Conservation (phyloP, 2,797 vertebrate species). For the Botia almorhae region DNA sequence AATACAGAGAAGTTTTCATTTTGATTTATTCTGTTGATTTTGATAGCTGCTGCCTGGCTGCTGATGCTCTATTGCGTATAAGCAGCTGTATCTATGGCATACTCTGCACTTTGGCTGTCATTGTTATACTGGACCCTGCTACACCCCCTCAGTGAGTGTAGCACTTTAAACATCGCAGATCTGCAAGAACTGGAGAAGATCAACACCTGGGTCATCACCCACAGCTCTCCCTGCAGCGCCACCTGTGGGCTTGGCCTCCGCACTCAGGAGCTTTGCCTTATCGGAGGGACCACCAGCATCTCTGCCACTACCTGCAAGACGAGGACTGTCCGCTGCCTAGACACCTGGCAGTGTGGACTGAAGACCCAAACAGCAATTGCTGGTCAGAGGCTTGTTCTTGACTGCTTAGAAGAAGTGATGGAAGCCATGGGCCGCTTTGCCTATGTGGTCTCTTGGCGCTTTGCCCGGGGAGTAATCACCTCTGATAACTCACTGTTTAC, state of each 20-base stretch:
- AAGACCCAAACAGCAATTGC: slow-evolving; percentile 67
- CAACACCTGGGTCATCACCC: slow-evolving; percentile 60
- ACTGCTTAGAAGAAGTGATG: slow-evolving; percentile 77
- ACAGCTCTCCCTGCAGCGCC: slow-evolving; percentile 79
- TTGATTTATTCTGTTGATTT: slow-evolving; percentile 1
- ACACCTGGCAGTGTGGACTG: slow-evolving; percentile 84
- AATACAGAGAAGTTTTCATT: not conserved
- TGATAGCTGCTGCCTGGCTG: not conserved
- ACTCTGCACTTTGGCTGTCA: slow-evolving; percentile 26
- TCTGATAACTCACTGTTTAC: slow-evolving; percentile 78
- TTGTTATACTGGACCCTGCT: slow-evolving; percentile 21
- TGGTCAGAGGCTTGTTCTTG: slow-evolving; percentile 75
- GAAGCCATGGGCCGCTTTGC: slow-evolving; percentile 62
- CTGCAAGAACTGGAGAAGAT: slow-evolving; percentile 60
- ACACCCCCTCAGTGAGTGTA: not conserved
- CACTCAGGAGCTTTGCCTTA: slow-evolving; percentile 77
- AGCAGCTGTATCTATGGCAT: not conserved
- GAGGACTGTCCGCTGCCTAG: slow-evolving; percentile 71
- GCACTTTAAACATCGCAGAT: slow-evolving; percentile 45
- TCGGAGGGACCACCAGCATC: slow-evolving; percentile 56
- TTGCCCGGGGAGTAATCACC: slow-evolving; percentile 83
- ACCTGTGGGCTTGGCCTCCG: slow-evolving; percentile 86
- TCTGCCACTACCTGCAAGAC: slow-evolving; percentile 66
- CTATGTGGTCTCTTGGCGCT: slow-evolving; percentile 79
- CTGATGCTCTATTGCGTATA: not conserved